These are phyloP conservation scores for Brachypodius melanocephalos DNA, from an alignment of 2,113 vertebrate species.

Conservation along the genomic window DNA sequence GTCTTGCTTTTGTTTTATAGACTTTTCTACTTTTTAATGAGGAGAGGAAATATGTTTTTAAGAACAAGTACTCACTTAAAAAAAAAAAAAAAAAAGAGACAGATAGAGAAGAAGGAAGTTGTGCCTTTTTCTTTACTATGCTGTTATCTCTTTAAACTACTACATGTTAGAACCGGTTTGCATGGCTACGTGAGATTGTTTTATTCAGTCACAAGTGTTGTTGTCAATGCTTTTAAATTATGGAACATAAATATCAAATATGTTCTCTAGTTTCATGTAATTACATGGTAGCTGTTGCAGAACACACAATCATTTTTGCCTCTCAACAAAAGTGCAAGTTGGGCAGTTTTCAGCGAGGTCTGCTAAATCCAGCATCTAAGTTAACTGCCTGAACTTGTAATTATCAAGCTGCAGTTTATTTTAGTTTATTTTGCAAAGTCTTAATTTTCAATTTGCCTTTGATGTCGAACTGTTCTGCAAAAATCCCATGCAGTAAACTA, in stretches of 20 bases:
- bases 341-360: background rate
- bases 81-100: background rate
- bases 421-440: background rate
- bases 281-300: background rate
- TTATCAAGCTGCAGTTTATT: background rate
- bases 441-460: background rate
- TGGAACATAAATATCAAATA: background rate
- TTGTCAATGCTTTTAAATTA: background rate
- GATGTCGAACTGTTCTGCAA: background rate
- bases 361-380: background rate
- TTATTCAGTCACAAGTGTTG: background rate
- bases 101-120: background rate
- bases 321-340: background rate
- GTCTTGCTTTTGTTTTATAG: background rate
- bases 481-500: background rate
- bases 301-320: background rate
- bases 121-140: background rate
- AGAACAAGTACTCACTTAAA: background rate
- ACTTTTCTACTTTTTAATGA: background rate
- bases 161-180: background rate
- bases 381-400: background rate
- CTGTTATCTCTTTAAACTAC: background rate
- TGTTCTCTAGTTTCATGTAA: background rate
- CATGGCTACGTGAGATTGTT: background rate
- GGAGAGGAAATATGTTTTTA: background rate